Conservation (phyloP, 2,113 vertebrate genomes). For the Odocoileus hemionus region DNA sequence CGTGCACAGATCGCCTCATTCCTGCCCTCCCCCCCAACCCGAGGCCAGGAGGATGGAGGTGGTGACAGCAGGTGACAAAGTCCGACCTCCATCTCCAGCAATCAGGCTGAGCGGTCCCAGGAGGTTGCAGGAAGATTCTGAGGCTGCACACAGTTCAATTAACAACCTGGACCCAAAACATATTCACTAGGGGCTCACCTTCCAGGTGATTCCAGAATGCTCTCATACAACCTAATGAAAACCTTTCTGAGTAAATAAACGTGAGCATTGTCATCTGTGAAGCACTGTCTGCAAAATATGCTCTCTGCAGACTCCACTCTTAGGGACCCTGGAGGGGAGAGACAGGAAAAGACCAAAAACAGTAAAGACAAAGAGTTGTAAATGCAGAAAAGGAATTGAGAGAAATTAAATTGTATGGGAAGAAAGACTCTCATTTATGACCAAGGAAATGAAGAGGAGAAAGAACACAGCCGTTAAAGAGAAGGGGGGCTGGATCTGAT, state of each 20-base stretch:
- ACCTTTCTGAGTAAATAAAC: slow-evolving; percentile 13
- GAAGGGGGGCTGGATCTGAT: background rate
- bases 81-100: background rate
- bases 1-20: background rate
- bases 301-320: background rate
- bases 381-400: background rate
- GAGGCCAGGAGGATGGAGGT: background rate
- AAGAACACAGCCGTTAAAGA: background rate
- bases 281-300: slow-evolving; percentile 3
- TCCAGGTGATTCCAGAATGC: slow-evolving; percentile 1
- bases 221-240: background rate
- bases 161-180: background rate
- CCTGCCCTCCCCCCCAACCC: background rate
- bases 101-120: background rate
- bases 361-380: background rate
- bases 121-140: background rate
- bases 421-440: background rate
- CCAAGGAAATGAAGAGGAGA: background rate
- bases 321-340: background rate
- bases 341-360: background rate
- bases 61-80: background rate
- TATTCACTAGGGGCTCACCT: slow-evolving; percentile 18
- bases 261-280: background rate
- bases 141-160: background rate
- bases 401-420: background rate